phyloP scores from a whole-genome alignment of 2,888 invertebrate genomes.

The Cecidostiba fungosa region DNA sequence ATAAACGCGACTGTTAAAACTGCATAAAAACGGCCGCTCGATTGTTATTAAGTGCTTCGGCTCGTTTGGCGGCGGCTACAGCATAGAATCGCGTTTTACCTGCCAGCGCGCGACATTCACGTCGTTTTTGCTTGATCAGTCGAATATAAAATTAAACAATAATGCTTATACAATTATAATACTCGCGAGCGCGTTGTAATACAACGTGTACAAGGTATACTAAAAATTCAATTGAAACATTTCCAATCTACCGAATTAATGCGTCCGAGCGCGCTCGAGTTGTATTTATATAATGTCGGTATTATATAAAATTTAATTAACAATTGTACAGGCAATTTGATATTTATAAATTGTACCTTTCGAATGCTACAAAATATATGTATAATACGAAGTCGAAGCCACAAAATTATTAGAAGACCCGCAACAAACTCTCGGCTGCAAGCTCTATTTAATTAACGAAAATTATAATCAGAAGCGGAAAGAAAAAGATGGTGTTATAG shows the following conservation, averaged over 20 bases:
- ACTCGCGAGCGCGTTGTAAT: slow-evolving; percentile 29
- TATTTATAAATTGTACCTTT: slow-evolving; percentile 30
- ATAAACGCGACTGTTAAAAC: slow-evolving; percentile 40
- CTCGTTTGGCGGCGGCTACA: slow-evolving; percentile 34
- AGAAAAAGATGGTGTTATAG: too few relatives aligned
- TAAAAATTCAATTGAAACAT: slow-evolving; percentile 57
- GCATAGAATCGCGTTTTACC: slow-evolving; percentile 36
- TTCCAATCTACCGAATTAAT: slow-evolving; percentile 52
- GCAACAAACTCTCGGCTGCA: not conserved
- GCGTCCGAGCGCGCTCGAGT: not conserved
- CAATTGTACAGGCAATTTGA: slow-evolving; percentile 14
- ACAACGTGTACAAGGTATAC: slow-evolving; percentile 14
- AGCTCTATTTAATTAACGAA: too few relatives aligned
- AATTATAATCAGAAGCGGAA: too few relatives aligned
- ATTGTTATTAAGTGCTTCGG: slow-evolving; percentile 23
- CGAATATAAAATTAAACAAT: slow-evolving; percentile 48
- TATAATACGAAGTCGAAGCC: not conserved
- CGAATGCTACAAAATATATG: not conserved
- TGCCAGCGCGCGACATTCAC: slow-evolving; percentile 13
- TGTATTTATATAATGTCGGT: slow-evolving; percentile 32
- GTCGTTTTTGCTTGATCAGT: slow-evolving; percentile 48
- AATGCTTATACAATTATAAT: slow-evolving; percentile 55
- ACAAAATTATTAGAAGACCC: not conserved
- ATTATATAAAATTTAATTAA: slow-evolving; percentile 55
- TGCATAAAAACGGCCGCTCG: not conserved